Conservation (phyloP, 2,888 invertebrate genomes). For the Hydrotaea diabolus region DNA sequence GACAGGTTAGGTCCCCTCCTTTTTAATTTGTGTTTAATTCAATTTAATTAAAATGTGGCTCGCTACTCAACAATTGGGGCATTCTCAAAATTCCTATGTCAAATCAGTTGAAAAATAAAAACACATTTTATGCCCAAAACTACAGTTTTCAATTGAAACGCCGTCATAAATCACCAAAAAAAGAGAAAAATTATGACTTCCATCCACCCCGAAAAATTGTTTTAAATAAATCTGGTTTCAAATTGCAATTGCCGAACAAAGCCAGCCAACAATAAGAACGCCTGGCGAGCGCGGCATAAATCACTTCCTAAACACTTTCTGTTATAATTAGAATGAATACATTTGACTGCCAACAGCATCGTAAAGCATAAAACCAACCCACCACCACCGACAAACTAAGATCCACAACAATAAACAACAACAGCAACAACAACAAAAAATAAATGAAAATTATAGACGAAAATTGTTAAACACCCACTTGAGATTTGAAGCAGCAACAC, state of each 20-base stretch:
- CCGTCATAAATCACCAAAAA: slow-evolving; percentile 34
- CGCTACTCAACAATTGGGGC: neutral
- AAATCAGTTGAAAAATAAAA: too few relatives aligned
- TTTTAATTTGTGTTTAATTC: too few relatives aligned
- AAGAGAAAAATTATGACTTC: slow-evolving; percentile 33
- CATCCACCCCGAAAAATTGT: slow-evolving; percentile 15
- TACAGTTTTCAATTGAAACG: neutral
- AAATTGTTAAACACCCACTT: slow-evolving; percentile 72
- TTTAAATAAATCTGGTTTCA: slow-evolving; percentile 5
- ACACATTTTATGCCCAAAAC: neutral
- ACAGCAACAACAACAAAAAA: slow-evolving; percentile 17
- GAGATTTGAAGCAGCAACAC: slow-evolving; percentile 55
- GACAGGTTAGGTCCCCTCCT: too few relatives aligned
- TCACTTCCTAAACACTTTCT: slow-evolving; percentile 47
- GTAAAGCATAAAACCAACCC: slow-evolving; percentile 35
- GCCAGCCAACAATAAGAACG: slow-evolving; percentile 57
- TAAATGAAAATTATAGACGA: slow-evolving; percentile 37
- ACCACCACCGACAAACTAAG: slow-evolving; percentile 2
- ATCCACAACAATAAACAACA: neutral
- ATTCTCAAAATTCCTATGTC: slow-evolving; percentile 9
- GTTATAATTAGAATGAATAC: slow-evolving; percentile 44
- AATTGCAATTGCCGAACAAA: slow-evolving; percentile 31
- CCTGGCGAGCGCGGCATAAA: slow-evolving; percentile 32
- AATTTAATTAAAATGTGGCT: too few relatives aligned
- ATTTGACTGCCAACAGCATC: slow-evolving; percentile 3